Conservation (phyloP, 2,797 vertebrate species). For the Echeneis naucrates region DNA sequence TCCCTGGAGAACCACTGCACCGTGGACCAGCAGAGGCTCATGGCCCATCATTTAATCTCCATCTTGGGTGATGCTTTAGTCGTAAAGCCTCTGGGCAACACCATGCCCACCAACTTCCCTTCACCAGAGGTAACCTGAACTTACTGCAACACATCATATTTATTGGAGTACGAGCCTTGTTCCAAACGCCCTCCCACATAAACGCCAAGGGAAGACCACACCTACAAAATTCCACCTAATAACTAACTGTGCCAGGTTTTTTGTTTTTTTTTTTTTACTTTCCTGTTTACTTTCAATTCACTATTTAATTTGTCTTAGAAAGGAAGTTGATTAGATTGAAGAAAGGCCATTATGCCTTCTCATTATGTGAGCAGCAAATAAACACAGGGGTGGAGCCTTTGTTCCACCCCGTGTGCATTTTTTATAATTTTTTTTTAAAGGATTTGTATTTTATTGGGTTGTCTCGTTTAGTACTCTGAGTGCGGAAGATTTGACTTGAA, state of each 20-base stretch:
- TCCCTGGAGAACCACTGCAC: slow-evolving; percentile 98
- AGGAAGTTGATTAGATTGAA: slow-evolving; percentile 29
- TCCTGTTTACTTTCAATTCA: slow-evolving; percentile 47
- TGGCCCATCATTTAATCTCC: slow-evolving; percentile 88
- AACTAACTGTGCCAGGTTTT: slow-evolving; percentile 12
- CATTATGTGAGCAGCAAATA: slow-evolving; percentile 31
- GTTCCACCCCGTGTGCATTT: background rate
- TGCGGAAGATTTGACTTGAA: slow-evolving; percentile 9
- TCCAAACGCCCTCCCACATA: background rate
- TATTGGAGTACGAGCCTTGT: background rate
- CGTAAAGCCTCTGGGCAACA: slow-evolving; percentile 82
- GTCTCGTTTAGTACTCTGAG: background rate
- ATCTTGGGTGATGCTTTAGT: slow-evolving; percentile 91
- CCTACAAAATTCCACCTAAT: slow-evolving; percentile 34
- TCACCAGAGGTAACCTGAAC: slow-evolving; percentile 90
- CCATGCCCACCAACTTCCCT: slow-evolving; percentile 85
- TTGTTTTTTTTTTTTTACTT: slow-evolving; percentile 28
- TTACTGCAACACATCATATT: background rate
- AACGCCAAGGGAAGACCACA: slow-evolving; percentile 23
- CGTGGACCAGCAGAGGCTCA: slow-evolving; percentile 91
- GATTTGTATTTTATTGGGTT: slow-evolving; percentile 10
- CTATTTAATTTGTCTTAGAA: slow-evolving; percentile 30
- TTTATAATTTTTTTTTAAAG: too few relatives aligned
- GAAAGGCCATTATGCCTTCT: slow-evolving; percentile 13
- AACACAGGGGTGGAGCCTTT: too few relatives aligned